Evolutionary conservation across 2,113 vertebrate genomes (phyloP).

Genomic region (Oryzias celebensis): DNA sequence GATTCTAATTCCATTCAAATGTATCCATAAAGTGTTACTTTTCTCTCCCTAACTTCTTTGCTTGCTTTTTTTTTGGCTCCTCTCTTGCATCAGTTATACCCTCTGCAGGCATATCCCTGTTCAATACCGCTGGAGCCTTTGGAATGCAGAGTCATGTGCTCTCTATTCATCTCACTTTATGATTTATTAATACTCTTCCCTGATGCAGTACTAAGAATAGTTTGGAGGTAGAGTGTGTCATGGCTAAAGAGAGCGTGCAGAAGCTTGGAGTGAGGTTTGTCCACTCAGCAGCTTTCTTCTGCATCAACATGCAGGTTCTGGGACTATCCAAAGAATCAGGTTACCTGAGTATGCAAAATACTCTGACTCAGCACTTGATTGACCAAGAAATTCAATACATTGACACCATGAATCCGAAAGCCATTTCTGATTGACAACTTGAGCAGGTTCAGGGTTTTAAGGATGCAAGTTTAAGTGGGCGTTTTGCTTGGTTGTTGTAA

Average conservation of each 20-base stretch:
- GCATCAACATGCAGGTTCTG: slow-evolving; percentile 39
- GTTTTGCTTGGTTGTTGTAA: neutral
- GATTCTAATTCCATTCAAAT: neutral
- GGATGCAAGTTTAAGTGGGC: slow-evolving; percentile 2
- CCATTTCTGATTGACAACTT: slow-evolving; percentile 3
- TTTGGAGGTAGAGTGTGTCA: slow-evolving; percentile 40
- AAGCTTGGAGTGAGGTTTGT: slow-evolving; percentile 34
- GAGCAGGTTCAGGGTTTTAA: neutral
- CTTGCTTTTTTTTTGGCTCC: slow-evolving; percentile 23
- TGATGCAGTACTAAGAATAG: slow-evolving; percentile 73
- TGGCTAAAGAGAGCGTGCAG: slow-evolving; percentile 19
- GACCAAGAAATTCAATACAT: slow-evolving; percentile 20
- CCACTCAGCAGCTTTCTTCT: slow-evolving; percentile 54
- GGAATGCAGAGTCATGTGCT: slow-evolving; percentile 49
- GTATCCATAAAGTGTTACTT: neutral
- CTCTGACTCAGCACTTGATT: slow-evolving; percentile 47
- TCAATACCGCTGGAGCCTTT: slow-evolving; percentile 32
- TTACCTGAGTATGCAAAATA: slow-evolving; percentile 35
- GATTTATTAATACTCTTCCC: slow-evolving; percentile 76
- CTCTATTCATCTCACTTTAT: slow-evolving; percentile 70
- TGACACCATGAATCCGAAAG: slow-evolving; percentile 19
- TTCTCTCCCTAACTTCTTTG: neutral
- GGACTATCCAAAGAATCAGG: slow-evolving; percentile 53
- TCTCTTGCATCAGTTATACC: slow-evolving; percentile 9
- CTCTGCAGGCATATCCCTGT: slow-evolving; percentile 20